Evolutionary conservation across 1,140 invertebrate genomes (phyloP).

Genomic region (Ganaspis sp.): DNA sequence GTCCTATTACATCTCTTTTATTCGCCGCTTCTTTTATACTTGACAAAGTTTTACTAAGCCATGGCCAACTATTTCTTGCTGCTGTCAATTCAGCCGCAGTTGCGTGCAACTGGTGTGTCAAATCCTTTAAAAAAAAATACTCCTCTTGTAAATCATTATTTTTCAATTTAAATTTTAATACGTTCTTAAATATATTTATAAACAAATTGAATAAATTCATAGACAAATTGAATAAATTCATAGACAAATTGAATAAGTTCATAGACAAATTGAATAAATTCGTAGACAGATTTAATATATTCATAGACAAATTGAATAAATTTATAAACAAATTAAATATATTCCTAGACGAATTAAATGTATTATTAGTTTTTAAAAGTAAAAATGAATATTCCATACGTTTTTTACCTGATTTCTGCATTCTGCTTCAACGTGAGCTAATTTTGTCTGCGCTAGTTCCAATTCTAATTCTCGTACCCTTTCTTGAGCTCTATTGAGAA

Average conservation of each 20-base stretch:
- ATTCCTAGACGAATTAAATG: too few species aligned
- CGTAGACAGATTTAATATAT: too few species aligned
- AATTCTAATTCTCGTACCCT: constrained; percentile 94
- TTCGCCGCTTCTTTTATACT: constrained; percentile 74
- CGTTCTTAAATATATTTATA: too few species aligned
- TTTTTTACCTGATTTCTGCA: constrained; percentile 92
- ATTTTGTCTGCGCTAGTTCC: constrained; percentile 96
- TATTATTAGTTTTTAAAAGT: too few species aligned
- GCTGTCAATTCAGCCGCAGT: constrained; percentile 88
- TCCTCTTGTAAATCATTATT: too few species aligned
- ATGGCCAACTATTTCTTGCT: constrained; percentile 86
- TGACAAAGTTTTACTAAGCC: constrained; percentile 92
- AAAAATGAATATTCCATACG: neutral
- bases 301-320: too few species aligned
- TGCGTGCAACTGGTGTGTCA: constrained; percentile 93
- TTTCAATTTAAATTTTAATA: too few species aligned
- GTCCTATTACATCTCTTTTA: constrained; percentile 66
- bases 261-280: too few species aligned
- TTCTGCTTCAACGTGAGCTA: constrained; percentile 97
- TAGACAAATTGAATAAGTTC: too few species aligned
- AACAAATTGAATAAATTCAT: too few species aligned
- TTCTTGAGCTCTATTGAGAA: constrained; percentile 77
- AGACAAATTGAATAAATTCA: too few species aligned
- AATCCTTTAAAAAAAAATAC: constrained; percentile 79
- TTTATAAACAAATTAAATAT: too few species aligned